Conservation (phyloP, 1,140 invertebrate genomes). For the Ceratoteleas bidentatus region DNA sequence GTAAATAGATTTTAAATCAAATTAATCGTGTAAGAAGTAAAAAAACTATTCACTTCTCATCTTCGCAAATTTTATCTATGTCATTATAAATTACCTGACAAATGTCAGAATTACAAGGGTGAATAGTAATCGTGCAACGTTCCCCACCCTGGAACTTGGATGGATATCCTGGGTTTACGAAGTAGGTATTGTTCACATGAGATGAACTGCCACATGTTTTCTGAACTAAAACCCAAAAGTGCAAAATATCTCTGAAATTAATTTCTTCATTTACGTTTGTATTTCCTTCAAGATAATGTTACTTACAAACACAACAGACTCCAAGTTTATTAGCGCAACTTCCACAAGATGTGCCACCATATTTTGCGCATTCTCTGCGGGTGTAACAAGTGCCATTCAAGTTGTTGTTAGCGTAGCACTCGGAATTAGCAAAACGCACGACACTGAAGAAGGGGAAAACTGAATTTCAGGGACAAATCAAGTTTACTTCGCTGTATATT, state of each 20-base stretch:
- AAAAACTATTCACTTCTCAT: not conserved
- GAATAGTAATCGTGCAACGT: constrained; percentile 86
- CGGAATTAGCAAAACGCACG: constrained; percentile 86
- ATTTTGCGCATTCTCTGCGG: constrained; percentile 86
- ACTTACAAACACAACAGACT: constrained; percentile 90
- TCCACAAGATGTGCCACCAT: constrained; percentile 86
- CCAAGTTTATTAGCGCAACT: constrained; percentile 86
- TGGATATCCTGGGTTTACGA: constrained; percentile 88
- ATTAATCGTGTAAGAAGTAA: too few relatives aligned
- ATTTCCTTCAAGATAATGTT: constrained; percentile 22
- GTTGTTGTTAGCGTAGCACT: constrained; percentile 84
- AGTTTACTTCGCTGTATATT: too few relatives aligned
- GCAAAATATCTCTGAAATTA: constrained; percentile 17
- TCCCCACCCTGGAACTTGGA: constrained; percentile 85
- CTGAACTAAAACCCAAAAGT: constrained; percentile 82
- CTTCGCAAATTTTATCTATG: not conserved
- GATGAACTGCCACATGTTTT: constrained; percentile 86
- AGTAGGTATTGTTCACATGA: constrained; percentile 91
- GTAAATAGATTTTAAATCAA: too few relatives aligned
- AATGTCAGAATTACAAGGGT: constrained; percentile 85
- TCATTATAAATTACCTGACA: constrained; percentile 84
- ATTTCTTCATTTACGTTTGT: not conserved
- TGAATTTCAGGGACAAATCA: constrained; percentile 67
- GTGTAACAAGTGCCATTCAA: constrained; percentile 89
- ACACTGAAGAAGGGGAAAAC: constrained; percentile 88